Base-by-base conservation (phyloP, 1,140 invertebrate genomes). In the Pseudomyrmex cubaensis region DNA sequence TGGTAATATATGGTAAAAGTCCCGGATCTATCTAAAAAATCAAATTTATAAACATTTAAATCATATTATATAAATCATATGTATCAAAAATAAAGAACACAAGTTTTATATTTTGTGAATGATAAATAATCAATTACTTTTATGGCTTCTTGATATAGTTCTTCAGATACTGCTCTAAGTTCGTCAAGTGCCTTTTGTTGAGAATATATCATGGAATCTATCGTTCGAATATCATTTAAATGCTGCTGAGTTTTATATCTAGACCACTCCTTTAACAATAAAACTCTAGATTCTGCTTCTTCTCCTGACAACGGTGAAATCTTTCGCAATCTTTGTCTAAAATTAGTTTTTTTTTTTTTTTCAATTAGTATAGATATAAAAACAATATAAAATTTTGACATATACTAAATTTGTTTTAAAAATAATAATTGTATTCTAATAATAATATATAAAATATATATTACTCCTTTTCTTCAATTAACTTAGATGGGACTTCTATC, bases 101-200 rank as follows among this genome's bases (percentile, higher is more conserved):
- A 12, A 7, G 1, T 7, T 50, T 2, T 64, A 20, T 50, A 76
- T 70, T 62, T 7, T n/a, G 2, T 62, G 46, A n/a, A 64, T 85
- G 56, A 66, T 56, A 50, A 80, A 78, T 44, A 67, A 76, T 84
- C 82, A 73, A 78, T 72, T 94, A 97, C 97, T 95, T 96, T 95
- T 87, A 98, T 96, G 13, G 98, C 98, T 92, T 96, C 96, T 91
- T 96, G 94, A 91, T 98, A 99, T 0, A 99, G 94, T 56, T 98
- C 96, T 91, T 97, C 96, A 0, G 97, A 98, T 89, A 96, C 97
- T 48, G 95, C 94, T 89, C 96, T 95, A 0, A 99, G 93, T 91
- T 97, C 96, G 73, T 97, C 95, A 1, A 99, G 93, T 7, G 98
- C 98, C 89, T 95, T 96, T 87, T 96, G 95, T 92, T 98, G 98